Evolutionary conservation across 1,140 invertebrate genomes (phyloP), one percentile per base, ranked within the genome.

Genomic region (Pseudomyrmex cubaensis): DNA sequence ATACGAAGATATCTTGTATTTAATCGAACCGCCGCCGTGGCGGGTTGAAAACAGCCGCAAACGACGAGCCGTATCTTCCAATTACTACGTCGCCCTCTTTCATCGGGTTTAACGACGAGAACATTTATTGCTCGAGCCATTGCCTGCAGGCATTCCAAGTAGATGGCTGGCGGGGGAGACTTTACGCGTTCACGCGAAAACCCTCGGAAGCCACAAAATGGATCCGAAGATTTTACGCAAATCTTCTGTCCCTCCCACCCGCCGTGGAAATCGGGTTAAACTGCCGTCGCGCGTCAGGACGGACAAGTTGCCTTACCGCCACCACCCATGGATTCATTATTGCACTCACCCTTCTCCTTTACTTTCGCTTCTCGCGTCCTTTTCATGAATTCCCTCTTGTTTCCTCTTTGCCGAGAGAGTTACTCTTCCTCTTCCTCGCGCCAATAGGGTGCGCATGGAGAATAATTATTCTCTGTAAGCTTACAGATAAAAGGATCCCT

Each of bases 401-500:
- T 85, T 66, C 82, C 85, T 48, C 35, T 85, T 77, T 83, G 76
- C 13, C 25, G 46, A 50, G 90, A 35, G 5, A 91, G 90, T 92
- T 92, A 92, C 93, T 91, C 91, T 72, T 25, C 44, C 72, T 69
- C 69, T 17, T 77, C 54, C 87, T 75, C 76, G 70, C 82, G 56
- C 62, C 89, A 80, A 83, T 90, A 83, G 87, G 35, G 84, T 87
- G 80, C 85, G 89, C 86, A 70, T 70, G 85, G 90, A 90, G 91
- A 92, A 93, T 93, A 93, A 94, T 93, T 93, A 93, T 93, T 90
- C 89, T 82, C 90, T 87, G 89, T 91, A 90, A 90, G 89, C 89
- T 91, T 86, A 85, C 89, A 88, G 92, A 93, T 92, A 92, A 93
- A 92, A 92, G 91, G 91, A 87, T 89, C 85, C 66, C 66, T 80